Percentiles rank a stretch among this genome's conserved stretches.
These are phyloP conservation scores for Canis aureus DNA, from an alignment of 2,113 vertebrate genomes.

Conservation along the genomic window DNA sequence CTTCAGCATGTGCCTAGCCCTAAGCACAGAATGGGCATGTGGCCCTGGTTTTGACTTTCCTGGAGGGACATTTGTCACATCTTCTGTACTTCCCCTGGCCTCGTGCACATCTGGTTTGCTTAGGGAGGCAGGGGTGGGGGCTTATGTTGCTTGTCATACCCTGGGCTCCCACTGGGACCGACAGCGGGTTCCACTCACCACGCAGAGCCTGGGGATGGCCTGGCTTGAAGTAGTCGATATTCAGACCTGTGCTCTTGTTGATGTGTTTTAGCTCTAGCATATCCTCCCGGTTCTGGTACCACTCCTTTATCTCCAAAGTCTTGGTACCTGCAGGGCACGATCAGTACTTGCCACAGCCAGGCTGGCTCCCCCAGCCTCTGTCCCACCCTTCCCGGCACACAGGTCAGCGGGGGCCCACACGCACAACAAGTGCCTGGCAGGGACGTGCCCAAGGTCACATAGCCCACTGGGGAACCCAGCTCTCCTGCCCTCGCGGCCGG, in stretches of 20 bases:
- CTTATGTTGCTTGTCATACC: not conserved
- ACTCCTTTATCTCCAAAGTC: conserved; percentile 88
- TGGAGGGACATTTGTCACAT: accelerated
- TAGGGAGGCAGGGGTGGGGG: not conserved
- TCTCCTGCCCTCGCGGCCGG: not conserved
- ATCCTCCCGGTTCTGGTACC: conserved; percentile 92
- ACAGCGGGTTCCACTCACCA: conserved; percentile 81
- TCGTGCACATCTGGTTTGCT: not conserved
- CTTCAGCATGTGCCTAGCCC: accelerated
- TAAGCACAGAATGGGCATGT: not conserved
- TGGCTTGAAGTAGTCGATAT: conserved; percentile 88
- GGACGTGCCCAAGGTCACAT: not conserved
- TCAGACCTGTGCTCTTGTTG: conserved; percentile 83
- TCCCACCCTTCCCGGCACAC: not conserved
- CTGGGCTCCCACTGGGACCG: not conserved
- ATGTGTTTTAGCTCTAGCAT: conserved; percentile 88
- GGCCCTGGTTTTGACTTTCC: not conserved
- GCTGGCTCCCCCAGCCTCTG: accelerated
- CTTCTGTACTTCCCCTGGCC: not conserved
- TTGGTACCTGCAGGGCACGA: conserved; percentile 84
- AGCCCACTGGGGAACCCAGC: not conserved
- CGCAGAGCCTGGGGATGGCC: conserved; percentile 87
- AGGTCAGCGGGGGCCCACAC: not conserved
- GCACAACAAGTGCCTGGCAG: not conserved
- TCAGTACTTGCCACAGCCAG: not conserved